Evolutionary conservation across 2,113 vertebrate species (phyloP).

Genomic region (Corythoichthys intestinalis): DNA sequence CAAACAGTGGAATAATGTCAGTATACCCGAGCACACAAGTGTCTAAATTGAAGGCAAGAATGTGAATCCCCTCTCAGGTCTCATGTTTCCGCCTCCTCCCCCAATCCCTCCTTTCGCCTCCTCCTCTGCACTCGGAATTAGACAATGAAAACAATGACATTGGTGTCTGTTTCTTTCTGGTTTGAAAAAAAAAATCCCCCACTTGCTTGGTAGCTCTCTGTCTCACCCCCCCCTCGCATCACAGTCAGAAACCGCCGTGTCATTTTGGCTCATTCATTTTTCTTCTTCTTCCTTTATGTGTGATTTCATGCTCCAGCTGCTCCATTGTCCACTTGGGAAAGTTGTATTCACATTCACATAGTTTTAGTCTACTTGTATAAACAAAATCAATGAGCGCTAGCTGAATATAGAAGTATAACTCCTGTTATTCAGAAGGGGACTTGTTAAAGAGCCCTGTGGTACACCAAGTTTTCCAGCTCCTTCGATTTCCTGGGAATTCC

Average conservation of each 20-base stretch:
- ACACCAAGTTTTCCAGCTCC: neutral
- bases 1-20: neutral
- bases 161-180: conserved; percentile 67
- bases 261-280: conserved; percentile 1
- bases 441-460: neutral
- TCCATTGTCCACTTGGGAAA: conserved; percentile 61
- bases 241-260: conserved; percentile 36
- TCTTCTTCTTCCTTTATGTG: conserved; percentile 44
- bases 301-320: conserved; percentile 70
- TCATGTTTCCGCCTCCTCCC: conserved; percentile 34
- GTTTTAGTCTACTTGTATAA: neutral
- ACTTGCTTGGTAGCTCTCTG: neutral
- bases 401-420: neutral
- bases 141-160: conserved; percentile 72
- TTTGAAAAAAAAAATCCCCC: conserved; percentile 30
- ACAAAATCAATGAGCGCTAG: too few species aligned
- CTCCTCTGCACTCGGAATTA: conserved; percentile 58
- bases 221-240: conserved; percentile 11
- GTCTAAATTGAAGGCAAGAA: conserved; percentile 29
- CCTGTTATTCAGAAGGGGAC: neutral
- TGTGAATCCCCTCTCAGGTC: conserved; percentile 43
- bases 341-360: conserved; percentile 62
- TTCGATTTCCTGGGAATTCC: conserved; percentile 26
- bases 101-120: conserved; percentile 27
- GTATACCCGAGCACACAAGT: neutral